Base-by-base conservation (phyloP, 2,113 vertebrate species). In the Ptyas mucosa region DNA sequence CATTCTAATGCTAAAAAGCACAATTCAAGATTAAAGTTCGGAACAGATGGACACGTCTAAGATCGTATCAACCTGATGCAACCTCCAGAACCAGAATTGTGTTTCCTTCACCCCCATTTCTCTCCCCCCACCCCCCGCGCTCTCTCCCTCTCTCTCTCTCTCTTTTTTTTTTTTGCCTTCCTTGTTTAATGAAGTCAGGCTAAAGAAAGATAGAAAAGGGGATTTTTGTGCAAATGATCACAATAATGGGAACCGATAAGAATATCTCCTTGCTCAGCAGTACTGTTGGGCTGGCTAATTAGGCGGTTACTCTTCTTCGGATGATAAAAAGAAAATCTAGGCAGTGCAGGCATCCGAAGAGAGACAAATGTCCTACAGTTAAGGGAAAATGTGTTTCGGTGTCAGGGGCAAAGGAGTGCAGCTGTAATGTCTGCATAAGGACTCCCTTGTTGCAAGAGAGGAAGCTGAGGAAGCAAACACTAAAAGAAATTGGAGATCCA, bases 201-300 rank as follows among this genome's bases (percentile, higher is more conserved):
- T 95, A 96, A 96, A 95, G 95, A 96, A 96, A 95, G 94, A 95
- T n/a, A 15, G 3, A 95, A 95, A 95, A 92, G 93, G 93, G 94
- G 96, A 96, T 94, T 75, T 81, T 49, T 51, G 55, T 89, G 87
- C 93, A 88, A 85, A 91, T 85, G 90, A 91, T 64, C 94, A 95
- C 95, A 81, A 95, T 97, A 97, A 96, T 95, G 93, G 92, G 93
- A 96, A 96, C 96, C 93, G 96, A 96, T 97, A 96, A 96, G 95
- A 95, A 95, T 96, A 96, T 95, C 95, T 96, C 95, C 96, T 90
- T 95, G 93, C 95, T 97, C 96, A 96, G 96, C 94, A 93, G 96
- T 81, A 43, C 8, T 96, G 93, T 95, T 92, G 34, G 92, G 69
- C 94, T 95, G 94, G 93, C 94, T 97, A 95, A 96, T 97, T 97